Evolutionary conservation across 2,113 vertebrate genomes (phyloP).

Genomic region (Cricetomys ansorgei): DNA sequence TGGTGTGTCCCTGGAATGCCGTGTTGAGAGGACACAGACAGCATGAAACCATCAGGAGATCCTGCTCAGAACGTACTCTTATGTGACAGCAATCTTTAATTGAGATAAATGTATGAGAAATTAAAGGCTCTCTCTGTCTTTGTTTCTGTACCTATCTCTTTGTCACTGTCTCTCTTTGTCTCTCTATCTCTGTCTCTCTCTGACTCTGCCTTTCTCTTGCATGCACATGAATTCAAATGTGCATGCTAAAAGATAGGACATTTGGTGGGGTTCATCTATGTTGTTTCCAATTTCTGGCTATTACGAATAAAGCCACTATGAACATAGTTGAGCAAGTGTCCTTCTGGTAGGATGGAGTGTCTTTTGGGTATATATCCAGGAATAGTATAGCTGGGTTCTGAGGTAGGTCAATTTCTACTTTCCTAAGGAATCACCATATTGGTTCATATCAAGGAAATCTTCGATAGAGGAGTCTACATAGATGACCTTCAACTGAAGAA

Average conservation of each 20-base stretch:
- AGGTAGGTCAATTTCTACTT: no score
- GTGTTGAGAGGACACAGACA: neutral
- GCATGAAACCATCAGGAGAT: neutral
- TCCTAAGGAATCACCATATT: no score
- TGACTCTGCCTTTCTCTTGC: neutral
- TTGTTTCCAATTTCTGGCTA: no score
- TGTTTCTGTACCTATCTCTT: no score
- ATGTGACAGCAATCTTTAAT: conserved; percentile 14
- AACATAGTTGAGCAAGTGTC: no score
- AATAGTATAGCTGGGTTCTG: no score
- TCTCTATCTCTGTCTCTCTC: neutral
- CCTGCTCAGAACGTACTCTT: neutral
- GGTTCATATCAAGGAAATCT: no score
- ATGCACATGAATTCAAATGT: neutral
- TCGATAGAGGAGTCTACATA: no score
- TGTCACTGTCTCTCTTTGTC: neutral
- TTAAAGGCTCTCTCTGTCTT: neutral
- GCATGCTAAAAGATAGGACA: neutral
- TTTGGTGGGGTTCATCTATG: conserved; percentile 39
- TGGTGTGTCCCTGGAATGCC: neutral
- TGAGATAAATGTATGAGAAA: neutral
- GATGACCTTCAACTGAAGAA: no score
- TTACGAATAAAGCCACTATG: no score
- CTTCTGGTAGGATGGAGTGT: no score
- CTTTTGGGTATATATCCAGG: no score